Evolutionary conservation across 1,140 invertebrate genomes (phyloP), one percentile per base, ranked within the genome.

Genomic region (Dendroctonus valens): DNA sequence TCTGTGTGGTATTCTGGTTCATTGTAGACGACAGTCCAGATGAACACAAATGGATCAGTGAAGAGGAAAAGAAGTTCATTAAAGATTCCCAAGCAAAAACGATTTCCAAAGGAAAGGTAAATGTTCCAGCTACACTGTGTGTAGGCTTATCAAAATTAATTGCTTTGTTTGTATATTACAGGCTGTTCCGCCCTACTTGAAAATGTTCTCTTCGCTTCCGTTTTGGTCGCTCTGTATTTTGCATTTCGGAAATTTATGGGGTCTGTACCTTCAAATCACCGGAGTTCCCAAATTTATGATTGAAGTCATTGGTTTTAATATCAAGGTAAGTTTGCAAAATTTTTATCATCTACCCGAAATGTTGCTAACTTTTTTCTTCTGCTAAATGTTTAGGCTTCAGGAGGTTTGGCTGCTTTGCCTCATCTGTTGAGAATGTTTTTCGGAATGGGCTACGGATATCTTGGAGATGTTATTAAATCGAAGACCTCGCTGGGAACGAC

Each of bases 221-320:
- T 91, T 91, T 74, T 81, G 87, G 77, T 85, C 84, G 0, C 78
- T 91, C 65, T 68, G 84, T 5, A 77, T 87, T 65, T 77, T 89
- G n/a, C 89, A 91, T 69, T 89, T 88, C 71, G 89, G 89, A 38
- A 91, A 89, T 69, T 81, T 89, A 73, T 91, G 89, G 89, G 89
- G 89, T 5, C 79, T 96, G 69, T 91, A 89, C 69, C 88, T 91
- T 69, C 87, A 96, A 69, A 84, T 96, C 66, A 95, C 91, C 0
- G 89, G 90, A 54, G 88, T 95, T 5, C 95, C 95, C 0, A 94
- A 91, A 60, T 97, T 94, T 76, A 87, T 96, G 71, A 86, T 90
- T 44, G 86, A 89, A 76, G 89, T 94, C 7, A 82, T 97, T 9
- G 89, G 92, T 3, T 95, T 94, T 70, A 84, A 95, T 72, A 83